These are phyloP conservation scores for Tokudaia tokunoshimensis DNA, from an alignment of 2,797 vertebrate species.

Conservation along the genomic window DNA sequence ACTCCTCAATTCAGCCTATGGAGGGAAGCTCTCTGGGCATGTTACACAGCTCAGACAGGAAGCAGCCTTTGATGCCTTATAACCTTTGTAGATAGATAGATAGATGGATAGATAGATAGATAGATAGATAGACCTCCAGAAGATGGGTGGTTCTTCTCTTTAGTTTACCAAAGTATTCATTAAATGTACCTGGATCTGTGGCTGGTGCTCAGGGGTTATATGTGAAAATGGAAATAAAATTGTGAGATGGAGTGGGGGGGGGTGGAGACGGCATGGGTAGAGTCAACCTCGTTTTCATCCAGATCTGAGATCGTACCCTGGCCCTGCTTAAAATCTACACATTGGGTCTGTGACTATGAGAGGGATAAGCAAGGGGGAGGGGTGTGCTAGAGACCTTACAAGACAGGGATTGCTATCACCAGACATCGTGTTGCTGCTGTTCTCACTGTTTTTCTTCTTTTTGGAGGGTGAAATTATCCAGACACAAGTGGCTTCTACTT, in stretches of 20 bases:
- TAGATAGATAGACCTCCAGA: not conserved
- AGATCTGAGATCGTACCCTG: not conserved
- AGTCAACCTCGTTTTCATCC: not conserved
- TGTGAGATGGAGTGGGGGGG: not conserved
- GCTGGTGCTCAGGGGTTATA: not conserved
- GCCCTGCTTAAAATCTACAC: constrained; percentile 5
- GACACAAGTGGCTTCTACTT: not conserved
- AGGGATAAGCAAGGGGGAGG: not conserved
- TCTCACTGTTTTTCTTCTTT: not conserved
- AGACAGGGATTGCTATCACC: not conserved
- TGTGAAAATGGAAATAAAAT: not conserved
- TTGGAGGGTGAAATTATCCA: not conserved
- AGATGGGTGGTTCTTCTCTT: not conserved
- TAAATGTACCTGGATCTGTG: not conserved
- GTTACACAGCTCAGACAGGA: not conserved
- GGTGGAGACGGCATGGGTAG: not conserved
- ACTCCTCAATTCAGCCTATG: not conserved
- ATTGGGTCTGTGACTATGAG: not conserved
- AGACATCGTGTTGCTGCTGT: no score
- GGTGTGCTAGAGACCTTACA: not conserved
- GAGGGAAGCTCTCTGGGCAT: not conserved
- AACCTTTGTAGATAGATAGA: not conserved
- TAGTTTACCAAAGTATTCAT: not conserved
- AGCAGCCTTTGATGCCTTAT: not conserved
- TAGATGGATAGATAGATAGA: not conserved